Conservation (phyloP, 2,888 invertebrate genomes). For the Caradrina clavipalpis region DNA sequence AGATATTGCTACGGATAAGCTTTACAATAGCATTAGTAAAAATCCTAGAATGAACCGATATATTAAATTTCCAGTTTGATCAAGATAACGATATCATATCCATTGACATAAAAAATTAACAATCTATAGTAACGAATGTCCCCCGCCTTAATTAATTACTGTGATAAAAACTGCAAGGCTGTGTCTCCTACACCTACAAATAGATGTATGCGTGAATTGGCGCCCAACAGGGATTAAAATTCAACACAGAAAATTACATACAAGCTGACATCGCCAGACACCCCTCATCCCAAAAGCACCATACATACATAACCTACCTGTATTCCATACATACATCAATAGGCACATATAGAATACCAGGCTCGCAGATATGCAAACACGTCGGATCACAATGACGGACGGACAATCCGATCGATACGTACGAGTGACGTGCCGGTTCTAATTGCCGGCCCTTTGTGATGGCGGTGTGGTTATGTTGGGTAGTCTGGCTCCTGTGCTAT, state of each 20-base stretch:
- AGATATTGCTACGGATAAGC: constrained; percentile 10
- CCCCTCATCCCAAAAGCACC: constrained; percentile 8
- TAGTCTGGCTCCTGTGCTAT: constrained; percentile 34
- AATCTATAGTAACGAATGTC: background rate
- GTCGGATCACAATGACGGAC: constrained; percentile 65
- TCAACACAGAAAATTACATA: constrained; percentile 31
- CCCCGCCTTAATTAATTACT: constrained; percentile 1
- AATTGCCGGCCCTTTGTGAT: constrained; percentile 65
- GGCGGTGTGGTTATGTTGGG: constrained; percentile 53
- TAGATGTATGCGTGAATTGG: constrained; percentile 17
- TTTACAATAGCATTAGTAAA: background rate
- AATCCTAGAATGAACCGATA: background rate
- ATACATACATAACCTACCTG: constrained; percentile 18
- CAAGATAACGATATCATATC: constrained; percentile 25
- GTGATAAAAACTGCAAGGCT: constrained; percentile 2
- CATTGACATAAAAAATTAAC: background rate
- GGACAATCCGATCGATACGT: constrained; percentile 76
- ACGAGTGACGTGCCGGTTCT: constrained; percentile 64
- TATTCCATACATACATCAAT: constrained; percentile 21
- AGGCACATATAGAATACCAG: constrained; percentile 49
- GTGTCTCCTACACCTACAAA: background rate
- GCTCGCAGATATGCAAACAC: constrained; percentile 66
- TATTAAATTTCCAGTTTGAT: constrained; percentile 7
- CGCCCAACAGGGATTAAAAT: constrained; percentile 30
- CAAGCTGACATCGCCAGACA: constrained; percentile 38